Evolutionary conservation across 2,888 invertebrate species (phyloP), one percentile per base, ranked within the genome.

Genomic region (Diarsia rubi): DNA sequence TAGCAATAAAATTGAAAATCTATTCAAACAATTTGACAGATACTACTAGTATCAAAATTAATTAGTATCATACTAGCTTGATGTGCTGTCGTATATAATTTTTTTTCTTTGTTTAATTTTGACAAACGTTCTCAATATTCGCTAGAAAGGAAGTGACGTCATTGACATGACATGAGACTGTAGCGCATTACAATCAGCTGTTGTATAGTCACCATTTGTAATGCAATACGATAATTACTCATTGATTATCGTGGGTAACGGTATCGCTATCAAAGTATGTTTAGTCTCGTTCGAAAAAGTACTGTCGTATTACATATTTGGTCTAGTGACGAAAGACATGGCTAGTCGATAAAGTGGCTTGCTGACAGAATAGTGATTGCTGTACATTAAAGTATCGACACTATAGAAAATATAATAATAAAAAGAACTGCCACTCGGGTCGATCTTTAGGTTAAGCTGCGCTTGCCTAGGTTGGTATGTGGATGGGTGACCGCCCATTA

Each of bases 101-200:
- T 21, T 59, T 60, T 60, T 11, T 14, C 27, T 59, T 59, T 27
- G 11, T 21, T 11, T 27, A n/a, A 45, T 64, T 64, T 27, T 24
- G 12, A 47, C 31, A 31, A 21, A 37, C 37, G 21, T 60, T 37
- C 21, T 21, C 21, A 21, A 59, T 31, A 59, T 59, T 31, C 21
- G 31, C 31, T n/a, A n/a, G 44, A 47, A 24, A 42, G 71, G 71
- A 71, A 67, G 12, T 54, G 27, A 54, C 3, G 27, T 71, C 75
- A 76, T 60, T 6, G 16, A n/a, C n/a, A n/a, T n/a, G n/a, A n/a
- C 2, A 31, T 67, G 21, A 37, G 14, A 45, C 49, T 37, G 59
- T 44, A 19, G 0, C 9, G 75, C 68, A 75, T 75, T 68, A 45
- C 44, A 75, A 75, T 67, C 31, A 52, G 31, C n/a, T n/a, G n/a